Conservation (phyloP, 2,797 vertebrate genomes). For the Nyctalus aviator region DNA sequence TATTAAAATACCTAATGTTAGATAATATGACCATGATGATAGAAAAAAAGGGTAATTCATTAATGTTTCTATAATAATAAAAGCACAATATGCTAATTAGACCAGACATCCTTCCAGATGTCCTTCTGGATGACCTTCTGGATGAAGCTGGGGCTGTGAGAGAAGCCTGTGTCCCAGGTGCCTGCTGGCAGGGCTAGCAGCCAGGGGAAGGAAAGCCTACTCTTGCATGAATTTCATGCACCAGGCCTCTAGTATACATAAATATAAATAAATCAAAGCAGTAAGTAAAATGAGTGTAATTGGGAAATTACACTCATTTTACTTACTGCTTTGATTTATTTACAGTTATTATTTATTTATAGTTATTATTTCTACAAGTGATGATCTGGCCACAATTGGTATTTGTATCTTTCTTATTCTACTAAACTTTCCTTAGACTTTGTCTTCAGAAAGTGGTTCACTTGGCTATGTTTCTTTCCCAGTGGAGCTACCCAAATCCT, state of each 20-base stretch:
- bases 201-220: too few species aligned
- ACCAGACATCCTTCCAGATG: too few species aligned
- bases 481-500: not conserved
- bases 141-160: too few species aligned
- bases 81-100: too few species aligned
- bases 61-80: not conserved
- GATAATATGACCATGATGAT: not conserved
- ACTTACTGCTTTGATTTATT: too few species aligned
- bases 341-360: too few species aligned
- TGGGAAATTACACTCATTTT: not conserved
- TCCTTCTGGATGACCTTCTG: too few species aligned
- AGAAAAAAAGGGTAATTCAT: not conserved
- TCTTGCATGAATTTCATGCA: too few species aligned
- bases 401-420: constrained; percentile 23
- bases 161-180: too few species aligned
- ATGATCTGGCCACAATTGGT: not conserved
- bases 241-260: not conserved
- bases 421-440: constrained; percentile 3
- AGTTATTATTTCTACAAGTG: constrained; percentile 9
- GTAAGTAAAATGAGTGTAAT: constrained; percentile 12
- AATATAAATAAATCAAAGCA: constrained; percentile 38
- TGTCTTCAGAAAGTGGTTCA: not conserved
- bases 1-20: not conserved
- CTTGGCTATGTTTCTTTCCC: not conserved
- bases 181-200: too few species aligned